Evolutionary conservation across 2,113 vertebrate species (phyloP), one percentile per base, ranked within the genome.

Genomic region (Rhynchopsitta pachyrhyncha): DNA sequence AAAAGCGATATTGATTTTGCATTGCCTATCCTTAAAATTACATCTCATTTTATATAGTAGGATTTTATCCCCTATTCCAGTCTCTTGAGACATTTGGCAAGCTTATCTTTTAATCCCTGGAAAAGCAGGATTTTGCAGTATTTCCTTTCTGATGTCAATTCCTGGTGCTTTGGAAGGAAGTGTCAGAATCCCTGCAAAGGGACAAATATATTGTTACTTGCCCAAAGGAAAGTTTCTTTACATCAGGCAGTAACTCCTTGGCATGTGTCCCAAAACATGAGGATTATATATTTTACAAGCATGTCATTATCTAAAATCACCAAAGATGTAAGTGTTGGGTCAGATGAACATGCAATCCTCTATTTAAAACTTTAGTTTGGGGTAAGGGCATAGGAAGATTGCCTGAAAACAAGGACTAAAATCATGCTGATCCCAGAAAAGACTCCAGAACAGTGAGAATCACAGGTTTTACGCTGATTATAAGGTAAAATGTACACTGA

Each of bases 121-220:
- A 84, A 95, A 93, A 83, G 22, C 25, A 68, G 57, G 39, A 55
- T 93, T 95, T 93, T 86, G 46, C 47, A 86, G 4, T 68, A 75
- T 89, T 95, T 92, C 18, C 75, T 83, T 94, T 90, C 60, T 71
- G 60, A 73, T 82, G 42, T 79, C 96, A 82, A 86, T 76, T 88
- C 41, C 57, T 66, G n/a, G 22, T 79, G 37, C 47, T 79, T 84
- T 94, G 62, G 52, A 91, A 86, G 47, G 47, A 95, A 90, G 41
- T 33, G 50, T 63, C 50, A 93, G 64, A 88, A 89, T 66, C 44
- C 46, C 52, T 91, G 63, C 44, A 94, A 93, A 89, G 46, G 73
- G 31, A 53, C 35, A 69, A 77, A 82, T 82, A 71, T 31, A 49
- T 57, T 71, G 14, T 62, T 57, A 55, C 41, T 76, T 89, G 44